Evolutionary conservation across 2,888 invertebrate genomes (phyloP).

Genomic region (Thereva nobilitata): DNA sequence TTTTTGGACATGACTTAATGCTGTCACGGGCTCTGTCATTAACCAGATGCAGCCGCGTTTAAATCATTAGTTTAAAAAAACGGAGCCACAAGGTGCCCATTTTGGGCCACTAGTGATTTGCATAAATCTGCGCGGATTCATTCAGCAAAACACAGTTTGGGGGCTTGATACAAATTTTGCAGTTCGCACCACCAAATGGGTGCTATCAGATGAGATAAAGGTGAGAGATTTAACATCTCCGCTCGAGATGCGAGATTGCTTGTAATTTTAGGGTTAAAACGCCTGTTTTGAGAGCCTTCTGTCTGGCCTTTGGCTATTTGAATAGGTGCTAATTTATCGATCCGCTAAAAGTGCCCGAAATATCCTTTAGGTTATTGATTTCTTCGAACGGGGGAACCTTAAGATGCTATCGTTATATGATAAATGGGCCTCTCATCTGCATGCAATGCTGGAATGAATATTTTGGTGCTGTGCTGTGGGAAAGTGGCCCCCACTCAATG

Average conservation of each 20-base stretch:
- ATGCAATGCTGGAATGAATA: no score
- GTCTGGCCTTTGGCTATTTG: constrained; percentile 21
- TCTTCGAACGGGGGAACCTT: constrained; percentile 8
- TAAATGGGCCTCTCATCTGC: constrained; percentile 18
- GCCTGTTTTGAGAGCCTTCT: background rate
- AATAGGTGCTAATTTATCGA: constrained; percentile 40
- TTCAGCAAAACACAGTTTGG: no score
- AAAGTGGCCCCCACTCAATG: no score
- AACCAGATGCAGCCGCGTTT: constrained; percentile 32
- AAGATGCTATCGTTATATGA: constrained; percentile 27
- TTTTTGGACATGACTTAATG: constrained; percentile 38
- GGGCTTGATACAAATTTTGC: constrained; percentile 28
- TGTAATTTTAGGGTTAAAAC: constrained; percentile 27
- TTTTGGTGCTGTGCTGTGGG: no score
- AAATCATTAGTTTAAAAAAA: constrained; percentile 36
- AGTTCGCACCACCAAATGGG: constrained; percentile 19
- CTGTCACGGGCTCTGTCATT: constrained; percentile 38
- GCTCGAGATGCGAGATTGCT: constrained; percentile 17
- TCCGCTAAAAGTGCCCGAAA: background rate
- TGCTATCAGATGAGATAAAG: constrained; percentile 32
- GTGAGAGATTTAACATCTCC: constrained; percentile 38
- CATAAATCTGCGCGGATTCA: constrained; percentile 17
- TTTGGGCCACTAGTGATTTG: constrained; percentile 8
- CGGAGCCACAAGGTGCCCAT: constrained; percentile 13
- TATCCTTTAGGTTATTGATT: constrained; percentile 16